Base-by-base conservation (phyloP, 2,113 vertebrate species). In the Echinops telfairi region DNA sequence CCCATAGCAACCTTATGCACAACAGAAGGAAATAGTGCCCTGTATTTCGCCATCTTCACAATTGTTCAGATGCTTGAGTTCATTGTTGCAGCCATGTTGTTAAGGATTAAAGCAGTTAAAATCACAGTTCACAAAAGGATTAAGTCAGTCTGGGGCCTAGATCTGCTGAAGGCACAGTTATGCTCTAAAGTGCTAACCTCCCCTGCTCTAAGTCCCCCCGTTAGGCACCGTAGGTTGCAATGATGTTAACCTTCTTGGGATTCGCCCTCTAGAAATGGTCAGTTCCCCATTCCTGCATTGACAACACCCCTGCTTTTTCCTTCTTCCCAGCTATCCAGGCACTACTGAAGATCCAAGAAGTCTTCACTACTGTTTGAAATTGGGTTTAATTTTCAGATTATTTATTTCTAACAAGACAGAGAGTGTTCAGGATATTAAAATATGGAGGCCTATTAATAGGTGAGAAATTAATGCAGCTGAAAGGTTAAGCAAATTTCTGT, bases 361-460 rank as follows among this genome's bases (percentile, higher is more conserved):
- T 11, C 16, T 66, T 25, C 12, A 82, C 2, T 87, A 27, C 80
- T 47, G 14, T 70, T 80, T 70, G 43, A 64, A 66, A 84, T 31
- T 4, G 1, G 29, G 22, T 5, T 78, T 84, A 58, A 93, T 53
- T 82, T 84, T 31, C 3, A 78, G 15, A 79, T 81, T 40, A 66
- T 81, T 87, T 85, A 38, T 93, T 89, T 11, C n/a, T 17, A 95
- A 58, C 14, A 53, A 83, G 9, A 76, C 2, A 81, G 36, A 12
- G 6, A 88, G 20, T 75, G 2, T 0, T 83, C 7, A 79, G 29
- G 19, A 57, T 83, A 80, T 73, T 90, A 90, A 90, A 88, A 87
- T 86, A 80, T 22, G 38, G 75, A 19, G 3, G 10, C 15, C 11
- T 86, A 40, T 38, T 47, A 83, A 27, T 70, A 91, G 2, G 33